Evolutionary conservation across 1,140 invertebrate species (phyloP).

Genomic region (Heliconius nattereri): DNA sequence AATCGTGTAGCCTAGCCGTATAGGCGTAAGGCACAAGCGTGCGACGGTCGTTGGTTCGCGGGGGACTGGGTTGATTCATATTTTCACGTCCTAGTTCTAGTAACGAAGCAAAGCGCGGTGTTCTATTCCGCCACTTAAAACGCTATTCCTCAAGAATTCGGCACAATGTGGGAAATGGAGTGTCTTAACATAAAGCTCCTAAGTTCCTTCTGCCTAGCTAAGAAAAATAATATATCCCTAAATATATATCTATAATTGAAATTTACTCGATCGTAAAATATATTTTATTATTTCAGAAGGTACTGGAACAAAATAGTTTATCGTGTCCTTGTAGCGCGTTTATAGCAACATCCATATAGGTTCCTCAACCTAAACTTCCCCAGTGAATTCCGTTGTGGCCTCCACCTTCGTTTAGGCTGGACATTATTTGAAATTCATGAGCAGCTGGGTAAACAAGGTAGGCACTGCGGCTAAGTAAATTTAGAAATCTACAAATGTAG

Average conservation of each 20-base stretch:
- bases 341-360: neutral
- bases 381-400: slow-evolving; percentile 27
- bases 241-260: neutral
- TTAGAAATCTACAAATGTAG: slow-evolving; percentile 15
- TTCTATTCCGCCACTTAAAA: too few species aligned
- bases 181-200: neutral
- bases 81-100: too few species aligned
- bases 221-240: neutral
- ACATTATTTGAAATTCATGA: slow-evolving; percentile 41
- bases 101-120: too few species aligned
- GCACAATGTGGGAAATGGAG: too few species aligned
- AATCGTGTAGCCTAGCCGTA: too few species aligned
- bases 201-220: neutral
- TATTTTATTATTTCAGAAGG: neutral
- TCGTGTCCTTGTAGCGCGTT: neutral
- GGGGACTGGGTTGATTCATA: too few species aligned
- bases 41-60: too few species aligned
- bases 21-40: too few species aligned
- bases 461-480: slow-evolving; percentile 21
- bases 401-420: slow-evolving; percentile 30
- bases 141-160: too few species aligned
- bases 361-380: slow-evolving; percentile 22
- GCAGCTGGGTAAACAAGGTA: slow-evolving; percentile 28
- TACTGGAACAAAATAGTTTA: neutral
- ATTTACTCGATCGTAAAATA: neutral